Conservation (phyloP, 2,113 vertebrate species). For the Dicaeum eximium region DNA sequence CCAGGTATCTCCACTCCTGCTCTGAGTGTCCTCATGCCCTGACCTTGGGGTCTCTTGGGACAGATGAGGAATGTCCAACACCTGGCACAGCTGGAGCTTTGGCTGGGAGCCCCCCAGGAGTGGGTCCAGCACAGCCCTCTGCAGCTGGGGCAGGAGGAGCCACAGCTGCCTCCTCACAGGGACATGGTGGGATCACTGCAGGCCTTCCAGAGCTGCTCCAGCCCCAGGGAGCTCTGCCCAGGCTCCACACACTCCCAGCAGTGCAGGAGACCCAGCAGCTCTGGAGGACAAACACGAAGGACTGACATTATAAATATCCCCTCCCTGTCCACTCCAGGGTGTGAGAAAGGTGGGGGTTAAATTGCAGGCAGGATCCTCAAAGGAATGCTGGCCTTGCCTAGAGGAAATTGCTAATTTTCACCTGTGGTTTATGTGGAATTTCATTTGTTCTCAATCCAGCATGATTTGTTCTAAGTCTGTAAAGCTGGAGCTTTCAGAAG, state of each 20-base stretch:
- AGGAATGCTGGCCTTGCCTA: not conserved
- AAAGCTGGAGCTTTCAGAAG: not conserved
- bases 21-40: not conserved
- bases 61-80: not conserved
- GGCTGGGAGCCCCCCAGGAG: not conserved
- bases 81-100: not conserved
- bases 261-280: not conserved
- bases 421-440: not conserved
- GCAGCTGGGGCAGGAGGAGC: not conserved
- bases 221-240: not conserved
- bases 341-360: not conserved
- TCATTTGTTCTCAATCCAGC: not conserved
- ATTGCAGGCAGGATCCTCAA: not conserved
- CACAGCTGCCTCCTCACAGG: not conserved
- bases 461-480: not conserved
- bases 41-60: not conserved
- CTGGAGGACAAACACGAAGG: not conserved
- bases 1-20: not conserved
- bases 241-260: not conserved
- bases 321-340: not conserved
- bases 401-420: not conserved
- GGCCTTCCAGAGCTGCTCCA: not conserved
- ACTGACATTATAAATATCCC: accelerated
- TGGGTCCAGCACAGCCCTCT: not conserved
- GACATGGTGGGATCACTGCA: accelerated